Conservation (phyloP, 2,888 invertebrate species). For the Drosophila aldrichi region DNA sequence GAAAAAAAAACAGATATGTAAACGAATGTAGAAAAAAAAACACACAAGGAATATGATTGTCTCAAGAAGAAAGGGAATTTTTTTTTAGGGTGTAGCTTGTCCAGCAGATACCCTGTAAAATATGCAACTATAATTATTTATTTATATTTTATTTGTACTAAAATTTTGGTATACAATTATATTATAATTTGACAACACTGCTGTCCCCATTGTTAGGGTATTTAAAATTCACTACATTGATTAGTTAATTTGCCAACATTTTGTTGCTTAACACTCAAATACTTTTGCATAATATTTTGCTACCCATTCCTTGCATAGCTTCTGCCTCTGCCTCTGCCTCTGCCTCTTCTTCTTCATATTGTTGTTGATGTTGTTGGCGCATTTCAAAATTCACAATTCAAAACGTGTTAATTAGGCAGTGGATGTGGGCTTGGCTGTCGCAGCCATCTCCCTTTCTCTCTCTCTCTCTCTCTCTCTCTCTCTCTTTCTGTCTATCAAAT, state of each 20-base stretch:
- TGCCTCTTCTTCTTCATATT: conserved; percentile 17
- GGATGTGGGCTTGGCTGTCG: conserved; percentile 46
- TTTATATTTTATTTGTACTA: too few species aligned
- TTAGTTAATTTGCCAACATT: conserved; percentile 32
- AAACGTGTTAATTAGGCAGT: conserved; percentile 79
- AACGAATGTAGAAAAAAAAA: not conserved
- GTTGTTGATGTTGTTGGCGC: conserved; percentile 45
- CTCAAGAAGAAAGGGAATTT: too few species aligned
- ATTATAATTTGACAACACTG: too few species aligned
- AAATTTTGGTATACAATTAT: too few species aligned
- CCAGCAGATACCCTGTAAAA: not conserved
- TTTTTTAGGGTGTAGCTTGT: not conserved
- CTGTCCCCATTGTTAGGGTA: too few species aligned
- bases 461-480: not conserved
- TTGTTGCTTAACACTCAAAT: conserved; percentile 66
- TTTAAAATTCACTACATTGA: conserved; percentile 13
- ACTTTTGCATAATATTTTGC: conserved; percentile 66
- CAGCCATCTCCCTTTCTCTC: not conserved
- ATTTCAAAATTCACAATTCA: conserved; percentile 81
- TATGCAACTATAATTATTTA: too few species aligned
- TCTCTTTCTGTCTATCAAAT: conserved; percentile 52
- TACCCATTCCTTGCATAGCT: conserved; percentile 18
- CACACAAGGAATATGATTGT: not conserved
- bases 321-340: too few species aligned
- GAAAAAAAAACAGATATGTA: not conserved